Percentiles rank a stretch among this genome's conserved stretches.
Conservation (phyloP, 2,888 invertebrate species). For the Nomada flava region DNA sequence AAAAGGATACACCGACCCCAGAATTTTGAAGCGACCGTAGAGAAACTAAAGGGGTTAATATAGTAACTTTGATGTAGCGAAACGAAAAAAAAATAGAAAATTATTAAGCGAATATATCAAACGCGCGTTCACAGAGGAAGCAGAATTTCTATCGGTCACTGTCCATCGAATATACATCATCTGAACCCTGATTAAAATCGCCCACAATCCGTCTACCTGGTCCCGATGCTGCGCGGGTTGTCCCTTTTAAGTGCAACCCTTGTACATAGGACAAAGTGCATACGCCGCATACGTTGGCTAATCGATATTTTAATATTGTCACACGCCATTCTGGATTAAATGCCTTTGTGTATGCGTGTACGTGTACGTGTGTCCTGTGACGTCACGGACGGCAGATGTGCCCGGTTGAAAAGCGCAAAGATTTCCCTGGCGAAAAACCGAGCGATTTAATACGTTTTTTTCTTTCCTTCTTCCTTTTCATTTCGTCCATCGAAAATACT, state of each 20-base stretch:
- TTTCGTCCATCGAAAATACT: not conserved
- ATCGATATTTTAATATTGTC: conserved; percentile 84
- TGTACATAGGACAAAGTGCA: conserved; percentile 82
- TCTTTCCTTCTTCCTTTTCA: not conserved
- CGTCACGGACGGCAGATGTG: conserved; percentile 70
- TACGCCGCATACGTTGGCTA: conserved; percentile 83
- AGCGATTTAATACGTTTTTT: conserved; percentile 33
- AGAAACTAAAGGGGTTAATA: no score
- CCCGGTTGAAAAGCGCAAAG: conserved; percentile 53
- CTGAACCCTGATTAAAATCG: conserved; percentile 71
- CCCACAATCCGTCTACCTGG: conserved; percentile 76
- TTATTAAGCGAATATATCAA: conserved; percentile 13
- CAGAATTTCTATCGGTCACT: conserved; percentile 50
- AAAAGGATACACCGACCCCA: no score
- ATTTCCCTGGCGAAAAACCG: conserved; percentile 40
- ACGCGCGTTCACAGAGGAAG: not conserved
- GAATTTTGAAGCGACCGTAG: no score
- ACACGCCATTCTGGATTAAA: conserved; percentile 76
- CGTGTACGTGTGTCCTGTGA: conserved; percentile 38
- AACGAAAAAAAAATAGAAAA: not conserved
- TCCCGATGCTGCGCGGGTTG: conserved; percentile 66
- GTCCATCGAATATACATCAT: conserved; percentile 34
- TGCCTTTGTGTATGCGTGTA: conserved; percentile 61
- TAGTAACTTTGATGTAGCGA: no score
- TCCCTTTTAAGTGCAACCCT: conserved; percentile 78